Conservation (phyloP, 23 tunicate genomes). For the Diplosoma virens region DNA sequence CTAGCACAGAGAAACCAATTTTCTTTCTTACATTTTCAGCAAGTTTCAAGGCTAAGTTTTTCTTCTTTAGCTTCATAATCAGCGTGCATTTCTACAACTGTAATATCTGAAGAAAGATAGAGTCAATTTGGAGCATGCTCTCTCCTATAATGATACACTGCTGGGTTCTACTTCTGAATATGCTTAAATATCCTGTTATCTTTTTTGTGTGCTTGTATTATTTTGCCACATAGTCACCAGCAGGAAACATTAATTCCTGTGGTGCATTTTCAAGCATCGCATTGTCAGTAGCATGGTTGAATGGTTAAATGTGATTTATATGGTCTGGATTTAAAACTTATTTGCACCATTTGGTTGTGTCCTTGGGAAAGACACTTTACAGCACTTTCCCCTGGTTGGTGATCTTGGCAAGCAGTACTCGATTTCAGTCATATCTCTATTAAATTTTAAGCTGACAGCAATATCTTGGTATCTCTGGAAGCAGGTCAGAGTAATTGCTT, state of each 20-base stretch:
- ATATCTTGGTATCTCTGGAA: no score
- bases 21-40: background rate
- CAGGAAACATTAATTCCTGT: slow-evolving; percentile 7
- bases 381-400: no score
- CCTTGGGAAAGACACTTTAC: no score
- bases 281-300: no score
- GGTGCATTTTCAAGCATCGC: slow-evolving; percentile 7
- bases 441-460: no score
- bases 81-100: background rate
- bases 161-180: background rate
- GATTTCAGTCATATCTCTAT: no score
- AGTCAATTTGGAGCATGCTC: background rate
- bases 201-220: background rate
- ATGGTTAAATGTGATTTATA: no score
- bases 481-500: no score
- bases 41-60: background rate
- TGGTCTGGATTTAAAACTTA: no score
- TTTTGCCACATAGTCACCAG: background rate
- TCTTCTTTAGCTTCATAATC: background rate
- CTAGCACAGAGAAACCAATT: background rate
- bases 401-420: no score
- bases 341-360: no score
- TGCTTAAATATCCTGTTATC: background rate
- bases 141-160: background rate
- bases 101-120: background rate